Evolutionary conservation across 2,888 invertebrate species (phyloP).

Genomic region (Lordiphosa fenestrarum): DNA sequence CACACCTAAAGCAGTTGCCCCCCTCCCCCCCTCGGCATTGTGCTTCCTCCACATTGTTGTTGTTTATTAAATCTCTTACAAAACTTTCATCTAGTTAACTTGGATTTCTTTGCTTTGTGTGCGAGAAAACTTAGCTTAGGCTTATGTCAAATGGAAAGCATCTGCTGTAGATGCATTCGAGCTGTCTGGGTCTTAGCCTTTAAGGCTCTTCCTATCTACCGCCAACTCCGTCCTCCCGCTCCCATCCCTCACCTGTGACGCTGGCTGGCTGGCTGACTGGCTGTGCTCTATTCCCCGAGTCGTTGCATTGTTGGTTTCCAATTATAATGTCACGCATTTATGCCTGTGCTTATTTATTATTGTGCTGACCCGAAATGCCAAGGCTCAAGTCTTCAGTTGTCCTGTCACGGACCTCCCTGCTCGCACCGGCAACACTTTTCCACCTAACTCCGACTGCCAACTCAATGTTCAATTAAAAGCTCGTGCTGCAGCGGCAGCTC

Average conservation of each 20-base stretch:
- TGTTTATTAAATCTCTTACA: too few species aligned
- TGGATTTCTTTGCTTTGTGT: conserved; percentile 1
- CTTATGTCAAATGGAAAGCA: conserved; percentile 1
- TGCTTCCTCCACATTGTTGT: too few species aligned
- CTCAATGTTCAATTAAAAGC: conserved; percentile 64
- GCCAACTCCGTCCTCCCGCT: too few species aligned
- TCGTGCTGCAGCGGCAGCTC: conserved; percentile 36
- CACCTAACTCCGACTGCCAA: conserved; percentile 14
- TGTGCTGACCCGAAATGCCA: conserved; percentile 31
- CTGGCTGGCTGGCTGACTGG: too few species aligned
- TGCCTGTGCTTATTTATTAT: conserved; percentile 60
- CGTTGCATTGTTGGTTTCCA: conserved; percentile 2
- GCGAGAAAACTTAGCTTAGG: conserved; percentile 1
- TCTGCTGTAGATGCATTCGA: too few species aligned
- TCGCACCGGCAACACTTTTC: conserved; percentile 17
- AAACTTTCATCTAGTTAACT: too few species aligned
- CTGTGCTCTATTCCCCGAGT: conserved; percentile 2
- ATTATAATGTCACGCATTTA: conserved; percentile 46
- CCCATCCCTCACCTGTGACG: neutral
- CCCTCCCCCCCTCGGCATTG: too few species aligned
- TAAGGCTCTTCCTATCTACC: too few species aligned
- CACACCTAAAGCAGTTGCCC: too few species aligned
- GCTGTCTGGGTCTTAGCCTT: too few species aligned
- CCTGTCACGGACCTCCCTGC: conserved; percentile 8
- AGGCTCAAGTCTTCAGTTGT: conserved; percentile 32